Conservation (phyloP, 1,140 invertebrate genomes). For the Drosophila sproati region DNA sequence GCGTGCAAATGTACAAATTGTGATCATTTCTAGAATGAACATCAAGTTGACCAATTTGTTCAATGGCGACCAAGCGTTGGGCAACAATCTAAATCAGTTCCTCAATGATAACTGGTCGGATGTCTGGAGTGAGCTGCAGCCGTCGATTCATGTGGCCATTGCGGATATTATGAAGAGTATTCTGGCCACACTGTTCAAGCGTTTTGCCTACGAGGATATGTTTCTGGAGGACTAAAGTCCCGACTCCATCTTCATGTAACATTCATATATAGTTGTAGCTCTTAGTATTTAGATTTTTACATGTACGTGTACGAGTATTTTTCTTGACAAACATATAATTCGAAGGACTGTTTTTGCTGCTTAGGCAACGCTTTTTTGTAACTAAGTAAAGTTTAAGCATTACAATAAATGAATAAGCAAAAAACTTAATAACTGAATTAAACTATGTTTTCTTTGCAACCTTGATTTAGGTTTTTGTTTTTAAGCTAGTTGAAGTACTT, state of each 20-base stretch:
- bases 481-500: too few relatives aligned
- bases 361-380: conserved; percentile 28
- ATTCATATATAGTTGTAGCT: conserved; percentile 16
- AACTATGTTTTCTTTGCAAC: background rate
- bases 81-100: conserved; percentile 87
- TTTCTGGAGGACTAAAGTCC: conserved; percentile 61
- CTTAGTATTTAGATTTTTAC: conserved; percentile 24
- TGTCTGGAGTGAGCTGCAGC: conserved; percentile 86
- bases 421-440: conserved; percentile 36
- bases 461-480: too few relatives aligned
- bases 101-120: conserved; percentile 87
- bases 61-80: conserved; percentile 88
- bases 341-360: conserved; percentile 58
- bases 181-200: conserved; percentile 68
- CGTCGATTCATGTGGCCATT: conserved; percentile 86
- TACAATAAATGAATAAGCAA: conserved; percentile 52
- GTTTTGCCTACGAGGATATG: conserved; percentile 80
- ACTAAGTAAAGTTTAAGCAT: conserved; percentile 60
- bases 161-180: conserved; percentile 86
- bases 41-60: conserved; percentile 89
- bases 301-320: conserved; percentile 77
- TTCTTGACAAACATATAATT: conserved; percentile 34
- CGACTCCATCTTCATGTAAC: background rate
- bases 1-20: background rate
- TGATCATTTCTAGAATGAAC: conserved; percentile 85